Evolutionary conservation across 2,888 invertebrate species (phyloP).

Genomic region (Ecliptopera silaceata): DNA sequence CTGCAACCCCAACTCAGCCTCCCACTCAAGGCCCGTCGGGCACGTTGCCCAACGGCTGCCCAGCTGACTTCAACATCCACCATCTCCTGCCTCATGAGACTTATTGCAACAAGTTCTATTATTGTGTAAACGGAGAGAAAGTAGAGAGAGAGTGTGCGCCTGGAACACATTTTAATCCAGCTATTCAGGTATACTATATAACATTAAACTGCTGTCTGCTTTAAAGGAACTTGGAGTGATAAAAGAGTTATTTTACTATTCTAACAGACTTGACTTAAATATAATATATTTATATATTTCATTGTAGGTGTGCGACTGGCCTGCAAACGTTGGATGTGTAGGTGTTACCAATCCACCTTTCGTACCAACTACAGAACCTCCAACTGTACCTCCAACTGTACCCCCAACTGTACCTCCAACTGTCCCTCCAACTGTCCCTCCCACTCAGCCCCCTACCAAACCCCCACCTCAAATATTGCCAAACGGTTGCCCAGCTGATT

Average conservation of each 20-base stretch:
- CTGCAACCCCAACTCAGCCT: conserved; percentile 20
- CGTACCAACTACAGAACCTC: neutral
- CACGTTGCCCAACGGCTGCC: conserved; percentile 19
- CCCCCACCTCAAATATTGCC: conserved; percentile 9
- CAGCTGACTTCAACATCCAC: conserved; percentile 40
- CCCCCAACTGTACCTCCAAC: conserved; percentile 22
- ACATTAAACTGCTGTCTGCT: too few relatives aligned
- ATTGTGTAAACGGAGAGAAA: conserved; percentile 46
- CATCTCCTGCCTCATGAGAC: conserved; percentile 46
- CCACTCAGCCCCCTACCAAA: neutral
- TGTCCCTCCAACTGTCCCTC: neutral
- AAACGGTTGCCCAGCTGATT: conserved; percentile 34
- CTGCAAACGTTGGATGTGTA: neutral
- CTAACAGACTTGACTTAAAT: too few relatives aligned
- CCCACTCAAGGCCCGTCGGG: conserved; percentile 1
- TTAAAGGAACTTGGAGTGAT: too few relatives aligned
- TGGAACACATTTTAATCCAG: too few relatives aligned
- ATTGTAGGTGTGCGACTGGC: neutral
- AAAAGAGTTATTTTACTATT: too few relatives aligned
- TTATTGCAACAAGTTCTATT: conserved; percentile 49
- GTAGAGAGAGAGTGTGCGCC: conserved; percentile 38
- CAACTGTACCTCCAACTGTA: neutral
- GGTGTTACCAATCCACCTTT: neutral
- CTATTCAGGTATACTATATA: too few relatives aligned
- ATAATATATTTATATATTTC: neutral